Base-by-base conservation (phyloP, 2,797 vertebrate species). In the Tokudaia muenninki region DNA sequence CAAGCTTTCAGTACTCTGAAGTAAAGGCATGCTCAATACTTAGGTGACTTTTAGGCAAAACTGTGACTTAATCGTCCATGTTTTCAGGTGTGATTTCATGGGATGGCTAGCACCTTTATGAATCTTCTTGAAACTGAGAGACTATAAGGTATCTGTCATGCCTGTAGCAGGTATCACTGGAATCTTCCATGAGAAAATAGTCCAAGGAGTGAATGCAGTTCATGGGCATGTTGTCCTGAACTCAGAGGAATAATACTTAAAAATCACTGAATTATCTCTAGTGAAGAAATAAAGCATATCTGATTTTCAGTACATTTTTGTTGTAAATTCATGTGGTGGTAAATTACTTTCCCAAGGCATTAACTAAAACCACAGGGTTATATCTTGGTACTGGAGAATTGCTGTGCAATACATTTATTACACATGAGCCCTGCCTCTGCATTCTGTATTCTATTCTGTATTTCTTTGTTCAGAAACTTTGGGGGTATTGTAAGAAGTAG, bases 281-380 rank as follows among this genome's bases (percentile, higher is more conserved):
- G 12, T 70, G 52, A 65, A 87, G 34, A 47, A 93, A 72, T 61
- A 61, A 31, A 72, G 41, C 65, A 29, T 91, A 41, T 50, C 57
- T 52, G 79, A 67, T 21, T 22, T 92, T 24, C 19, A 50, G 4
- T 47, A 17, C 77, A 7, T 83, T 95, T 95, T 89, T 80, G 59
- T 34, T 75, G 16, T 72, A 90, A 83, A 80, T 65, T 87, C 70
- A 79, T 77, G 96, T 95, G 34, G 11, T 57, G 50, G 50, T 50
- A 21, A 19, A 57, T 21, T 14, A 63, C 92, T 89, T 96, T 3
- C n/a, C 17, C 2, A 16, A 3, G 65, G 29, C 41, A 55, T 81
- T 94, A 98, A 97, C 97, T 95, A 50, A 65, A 75, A 77, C 44
- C 65, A 80, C 55, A 78, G 72, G 94, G 81, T 63, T 63, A 59